Evolutionary conservation across 2,888 invertebrate genomes (phyloP).

Genomic region (Anthophora plumipes): DNA sequence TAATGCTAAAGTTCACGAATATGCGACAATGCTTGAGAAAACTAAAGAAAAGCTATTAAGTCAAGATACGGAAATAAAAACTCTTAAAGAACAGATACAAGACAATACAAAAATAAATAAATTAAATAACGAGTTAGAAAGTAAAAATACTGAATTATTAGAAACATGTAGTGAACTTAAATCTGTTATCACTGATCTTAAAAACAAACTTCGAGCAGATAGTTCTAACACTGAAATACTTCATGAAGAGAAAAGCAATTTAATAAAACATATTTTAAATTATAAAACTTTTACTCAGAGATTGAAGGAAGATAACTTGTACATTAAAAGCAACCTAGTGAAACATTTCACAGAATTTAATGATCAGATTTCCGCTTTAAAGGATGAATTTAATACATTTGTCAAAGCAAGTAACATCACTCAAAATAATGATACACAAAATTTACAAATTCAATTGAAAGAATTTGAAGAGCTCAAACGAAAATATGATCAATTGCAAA

Average conservation of each 20-base stretch:
- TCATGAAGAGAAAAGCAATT: slow-evolving; percentile 67
- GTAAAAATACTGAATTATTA: slow-evolving; percentile 70
- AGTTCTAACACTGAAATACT: slow-evolving; percentile 65
- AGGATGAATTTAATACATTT: slow-evolving; percentile 42
- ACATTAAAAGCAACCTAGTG: slow-evolving; percentile 64
- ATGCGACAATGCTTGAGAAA: slow-evolving; percentile 66
- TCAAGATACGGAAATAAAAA: slow-evolving; percentile 72
- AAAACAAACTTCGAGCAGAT: slow-evolving; percentile 56
- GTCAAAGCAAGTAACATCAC: slow-evolving; percentile 38
- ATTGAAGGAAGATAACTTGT: slow-evolving; percentile 70
- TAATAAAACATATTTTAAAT: slow-evolving; percentile 69
- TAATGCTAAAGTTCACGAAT: slow-evolving; percentile 71
- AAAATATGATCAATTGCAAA: slow-evolving; percentile 40
- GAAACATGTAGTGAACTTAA: slow-evolving; percentile 71
- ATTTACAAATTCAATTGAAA: slow-evolving; percentile 34
- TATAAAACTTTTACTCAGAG: slow-evolving; percentile 65
- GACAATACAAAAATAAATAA: slow-evolving; percentile 58
- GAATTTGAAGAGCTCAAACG: slow-evolving; percentile 44
- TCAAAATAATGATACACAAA: slow-evolving; percentile 25
- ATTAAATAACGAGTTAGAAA: slow-evolving; percentile 69
- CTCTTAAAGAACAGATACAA: slow-evolving; percentile 63
- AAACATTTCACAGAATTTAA: slow-evolving; percentile 55
- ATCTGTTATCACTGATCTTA: slow-evolving; percentile 67
- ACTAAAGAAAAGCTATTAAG: slow-evolving; percentile 66
- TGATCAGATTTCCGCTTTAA: slow-evolving; percentile 56